Evolutionary conservation across 2,797 vertebrate species (phyloP), one percentile per base, ranked within the genome.

Genomic region (Decapterus maruadsi): DNA sequence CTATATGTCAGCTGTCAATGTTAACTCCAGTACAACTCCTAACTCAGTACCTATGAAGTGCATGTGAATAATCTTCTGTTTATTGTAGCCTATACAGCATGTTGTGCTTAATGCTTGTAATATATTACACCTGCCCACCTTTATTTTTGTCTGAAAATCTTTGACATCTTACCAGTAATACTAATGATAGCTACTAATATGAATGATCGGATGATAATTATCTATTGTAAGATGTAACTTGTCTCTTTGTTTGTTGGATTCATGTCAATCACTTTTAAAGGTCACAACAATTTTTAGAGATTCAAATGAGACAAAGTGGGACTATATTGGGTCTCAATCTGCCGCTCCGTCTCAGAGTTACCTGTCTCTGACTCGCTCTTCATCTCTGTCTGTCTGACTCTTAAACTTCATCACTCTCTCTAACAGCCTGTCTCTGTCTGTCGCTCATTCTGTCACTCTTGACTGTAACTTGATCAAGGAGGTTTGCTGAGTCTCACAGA

Each of bases 401-500:
- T 46, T 20, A 50, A 63, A 71, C 69, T 63, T 75, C 45, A 20
- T 34, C 13, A 38, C 50, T 56, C 7, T 48, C 57, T 54, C 45
- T 50, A 76, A 80, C 42, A 79, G 46, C 43, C 57, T 61, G 68
- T 53, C 53, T 75, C 43, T 54, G 29, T 69, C 40, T 46, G 16
- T 46, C 9, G 71, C 6, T 68, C 58, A 42, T 9, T 72, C 62
- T 71, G 45, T 34, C 31, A n/a, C 61, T 77, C 55, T 67, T 60
- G 36, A 69, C 31, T 34, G 31, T 34, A 66, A 69, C 54, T 77
- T 77, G 78, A 84, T 84, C 60, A 69, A 80, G 56, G 45, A 56
- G 36, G 53, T 42, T 76, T 72, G 22, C 45, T 16, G 51, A 73
- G 74, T 72, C 77, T 85, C 86, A 62, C 22, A 68, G 71, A 79